Evolutionary conservation across 2,888 invertebrate genomes (phyloP).

Genomic region (Polydesmus complanatus): DNA sequence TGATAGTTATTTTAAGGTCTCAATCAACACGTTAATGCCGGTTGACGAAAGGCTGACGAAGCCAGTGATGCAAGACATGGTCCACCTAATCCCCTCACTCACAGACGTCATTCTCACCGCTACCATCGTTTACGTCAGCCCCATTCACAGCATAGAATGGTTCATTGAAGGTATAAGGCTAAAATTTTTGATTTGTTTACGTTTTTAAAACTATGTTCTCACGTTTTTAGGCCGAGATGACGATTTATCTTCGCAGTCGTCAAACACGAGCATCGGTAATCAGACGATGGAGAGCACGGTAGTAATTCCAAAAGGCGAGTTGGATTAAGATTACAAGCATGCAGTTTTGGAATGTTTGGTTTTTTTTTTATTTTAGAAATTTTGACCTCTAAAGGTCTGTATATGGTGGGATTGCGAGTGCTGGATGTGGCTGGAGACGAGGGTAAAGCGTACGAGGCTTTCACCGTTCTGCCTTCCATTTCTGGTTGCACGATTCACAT

Average conservation of each 20-base stretch:
- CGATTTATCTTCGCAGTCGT: too few relatives aligned
- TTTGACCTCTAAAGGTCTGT: slow-evolving; percentile 5
- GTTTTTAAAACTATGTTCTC: too few relatives aligned
- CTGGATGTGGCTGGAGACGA: background rate
- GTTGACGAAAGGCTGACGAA: background rate
- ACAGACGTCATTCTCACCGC: slow-evolving; percentile 5
- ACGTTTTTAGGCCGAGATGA: too few relatives aligned
- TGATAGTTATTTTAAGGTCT: background rate
- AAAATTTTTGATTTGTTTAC: too few relatives aligned
- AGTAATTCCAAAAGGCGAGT: too few relatives aligned
- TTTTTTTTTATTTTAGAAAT: background rate
- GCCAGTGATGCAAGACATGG: background rate
- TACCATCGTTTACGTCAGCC: background rate
- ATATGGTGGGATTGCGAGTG: background rate
- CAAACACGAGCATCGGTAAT: too few relatives aligned
- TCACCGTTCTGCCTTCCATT: slow-evolving; percentile 9
- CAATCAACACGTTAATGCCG: slow-evolving; percentile 1
- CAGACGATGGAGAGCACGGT: too few relatives aligned
- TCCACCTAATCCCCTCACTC: background rate
- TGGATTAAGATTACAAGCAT: too few relatives aligned
- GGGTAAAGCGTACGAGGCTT: background rate
- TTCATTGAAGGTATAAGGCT: background rate
- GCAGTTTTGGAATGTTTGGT: background rate
- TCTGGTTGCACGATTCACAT: slow-evolving; percentile 1
- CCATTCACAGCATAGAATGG: background rate